Base-by-base conservation (phyloP, 2,797 vertebrate species). In the Smutsia temminckii region DNA sequence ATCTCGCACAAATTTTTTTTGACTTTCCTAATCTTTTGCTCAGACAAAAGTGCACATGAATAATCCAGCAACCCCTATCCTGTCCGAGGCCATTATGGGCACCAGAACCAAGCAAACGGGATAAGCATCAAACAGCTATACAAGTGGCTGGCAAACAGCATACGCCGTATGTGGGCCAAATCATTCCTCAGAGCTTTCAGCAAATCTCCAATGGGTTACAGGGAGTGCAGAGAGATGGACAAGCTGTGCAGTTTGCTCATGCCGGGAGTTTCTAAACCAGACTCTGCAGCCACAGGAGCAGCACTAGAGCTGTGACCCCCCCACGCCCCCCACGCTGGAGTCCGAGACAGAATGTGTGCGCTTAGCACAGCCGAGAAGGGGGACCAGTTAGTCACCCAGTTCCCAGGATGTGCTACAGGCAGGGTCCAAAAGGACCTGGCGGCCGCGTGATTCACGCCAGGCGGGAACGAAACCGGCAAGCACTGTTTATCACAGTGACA, bases 261-360 rank as follows among this genome's bases (percentile, higher is more conserved):
- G 86, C 81, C 81, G 79, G 75, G 29, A 84, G 75, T 96, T 96
- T 91, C 86, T 37, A 69, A 90, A 96, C 95, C 98, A 97, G 95
- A 72, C 78, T 83, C 46, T 84, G 80, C 98, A 97, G 97, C 97
- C 97, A 93, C 83, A 85, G 85, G 20, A 97, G 97, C 57, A 42
- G 7, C 1, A 86, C 92, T 91, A 63, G 72, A 49, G 72, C 11
- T 0, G 0, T 57, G 87, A 96, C 97, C 88, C 59, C 96, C 83
- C 91, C 46, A 11, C 10, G 46, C 11, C 46, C 46, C 46, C 93
- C 78, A 92, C 75, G 64, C 95, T 93, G 96, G 93, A 93, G 94
- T 93, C 95, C 93, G 57, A 91, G 92, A 94, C 87, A 94, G 86
- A 80, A 83, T 8, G 85, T n/a, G 72, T 37, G 74, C 84, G 87